Conservation (phyloP, 2,797 vertebrate species). For the Pseudomugil gertrudae region DNA sequence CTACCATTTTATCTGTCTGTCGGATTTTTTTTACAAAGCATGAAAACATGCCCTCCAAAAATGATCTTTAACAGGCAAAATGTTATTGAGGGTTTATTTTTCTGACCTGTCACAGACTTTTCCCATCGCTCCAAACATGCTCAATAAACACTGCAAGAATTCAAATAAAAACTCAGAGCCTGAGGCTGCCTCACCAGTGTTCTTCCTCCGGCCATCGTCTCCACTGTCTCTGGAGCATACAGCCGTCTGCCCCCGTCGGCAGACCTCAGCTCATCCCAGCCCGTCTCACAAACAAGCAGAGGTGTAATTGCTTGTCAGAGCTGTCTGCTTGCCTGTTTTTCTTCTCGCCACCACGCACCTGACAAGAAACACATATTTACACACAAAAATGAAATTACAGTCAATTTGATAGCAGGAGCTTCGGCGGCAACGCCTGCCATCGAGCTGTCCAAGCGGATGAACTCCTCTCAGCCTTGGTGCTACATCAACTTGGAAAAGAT, state of each 20-base stretch:
- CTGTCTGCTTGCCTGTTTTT: conserved; percentile 67
- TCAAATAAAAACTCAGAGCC: conserved; percentile 14
- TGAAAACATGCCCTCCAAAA: no score
- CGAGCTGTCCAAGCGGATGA: conserved; percentile 62
- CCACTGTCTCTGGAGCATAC: conserved; percentile 40
- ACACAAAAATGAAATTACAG: conserved; percentile 77
- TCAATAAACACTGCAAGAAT: conserved; percentile 25
- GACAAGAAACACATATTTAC: conserved; percentile 81
- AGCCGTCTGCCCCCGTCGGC: conserved; percentile 24
- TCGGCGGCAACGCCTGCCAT: conserved; percentile 45
- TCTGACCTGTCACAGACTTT: conserved; percentile 9
- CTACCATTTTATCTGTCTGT: no score
- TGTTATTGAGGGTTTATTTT: neutral
- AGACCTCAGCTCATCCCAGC: conserved; percentile 49
- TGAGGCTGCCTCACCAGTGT: conserved; percentile 24
- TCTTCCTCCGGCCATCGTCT: conserved; percentile 38
- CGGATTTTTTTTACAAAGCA: no score
- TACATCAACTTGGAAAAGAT: conserved; percentile 20
- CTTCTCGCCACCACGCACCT: conserved; percentile 55
- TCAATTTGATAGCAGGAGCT: conserved; percentile 60
- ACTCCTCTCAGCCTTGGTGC: conserved; percentile 45
- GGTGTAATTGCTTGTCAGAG: conserved; percentile 81
- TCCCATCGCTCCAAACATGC: conserved; percentile 9
- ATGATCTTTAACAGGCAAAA: no score
- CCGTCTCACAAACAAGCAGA: conserved; percentile 59